Base-by-base conservation (phyloP, 2,888 invertebrate species). In the Beris morrisii region DNA sequence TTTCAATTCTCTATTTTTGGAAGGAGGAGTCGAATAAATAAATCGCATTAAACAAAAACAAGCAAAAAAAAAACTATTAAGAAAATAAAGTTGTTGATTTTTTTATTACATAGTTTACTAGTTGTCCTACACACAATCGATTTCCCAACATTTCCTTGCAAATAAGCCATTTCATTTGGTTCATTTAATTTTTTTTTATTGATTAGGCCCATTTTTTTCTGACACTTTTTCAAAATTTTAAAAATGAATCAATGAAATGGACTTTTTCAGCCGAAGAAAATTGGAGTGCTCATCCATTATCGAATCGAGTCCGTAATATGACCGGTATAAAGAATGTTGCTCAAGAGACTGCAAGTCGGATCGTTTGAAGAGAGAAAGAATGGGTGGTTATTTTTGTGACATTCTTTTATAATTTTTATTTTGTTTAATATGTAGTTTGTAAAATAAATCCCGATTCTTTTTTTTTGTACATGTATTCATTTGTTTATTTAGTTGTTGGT, bases 81-180 rank as follows among this genome's bases (percentile, higher is more conserved):
- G 46, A 11, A 64, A 64, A 64, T 64, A 64, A 64, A 64, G 38
- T 54, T 57, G 5, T 5, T 38, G 38, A 9, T 38, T 38, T 38
- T 9, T 38, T 38, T 38, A 38, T 38, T 38, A 38, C 5, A 38
- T 9, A 38, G 22, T 22, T 22, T 22, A 22, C 22, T 22, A 22
- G 22, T 22, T 38, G 9, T 38, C 38, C 38, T 38, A 9, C 38
- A 38, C 38, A 38, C 38, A 3, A 7, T 9, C 38, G 5, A 38
- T 43, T 30, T 57, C 44, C 64, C 32, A 15, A 9, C 11, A 57
- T 44, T 15, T 67, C 28, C 28, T 30, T 48, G 31, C 38, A 68
- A 68, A 68, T 68, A 68, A 68, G 68, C 28, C 68, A 68, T 68
- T 68, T 68, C 68, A 68, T 68, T 68, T 65, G 61, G 52, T 61